These are phyloP conservation scores for Spilosoma lubricipeda DNA, from an alignment of 2,888 invertebrate genomes.

Conservation along the genomic window DNA sequence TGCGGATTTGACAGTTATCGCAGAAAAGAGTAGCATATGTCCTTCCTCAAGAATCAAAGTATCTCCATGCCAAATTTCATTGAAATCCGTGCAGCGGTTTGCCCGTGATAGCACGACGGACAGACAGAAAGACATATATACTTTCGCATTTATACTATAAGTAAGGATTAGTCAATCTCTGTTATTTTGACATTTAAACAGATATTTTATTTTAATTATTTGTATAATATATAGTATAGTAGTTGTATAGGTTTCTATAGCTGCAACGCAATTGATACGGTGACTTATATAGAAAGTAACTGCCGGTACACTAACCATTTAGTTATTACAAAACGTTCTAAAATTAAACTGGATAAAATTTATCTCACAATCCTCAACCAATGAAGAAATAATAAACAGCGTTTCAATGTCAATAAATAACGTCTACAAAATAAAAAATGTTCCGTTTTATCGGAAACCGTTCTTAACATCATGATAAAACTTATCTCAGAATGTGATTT, in stretches of 20 bases:
- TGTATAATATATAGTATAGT: too few relatives aligned
- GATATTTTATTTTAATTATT: neutral
- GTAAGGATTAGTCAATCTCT: neutral
- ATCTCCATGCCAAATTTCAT: too few relatives aligned
- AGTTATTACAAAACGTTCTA: conserved; percentile 20
- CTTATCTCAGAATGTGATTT: neutral
- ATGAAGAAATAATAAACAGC: neutral
- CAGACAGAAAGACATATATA: too few relatives aligned
- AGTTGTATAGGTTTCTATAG: neutral
- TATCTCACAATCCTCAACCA: neutral
- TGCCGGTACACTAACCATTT: conserved; percentile 11
- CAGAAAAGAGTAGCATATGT: too few relatives aligned
- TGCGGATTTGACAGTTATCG: too few relatives aligned
- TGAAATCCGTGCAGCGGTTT: too few relatives aligned
- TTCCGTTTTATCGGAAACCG: neutral
- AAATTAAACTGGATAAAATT: neutral
- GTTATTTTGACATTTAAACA: neutral
- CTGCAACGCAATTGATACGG: neutral
- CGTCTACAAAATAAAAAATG: neutral
- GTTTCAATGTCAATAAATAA: neutral
- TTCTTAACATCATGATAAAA: neutral
- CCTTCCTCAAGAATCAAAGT: too few relatives aligned
- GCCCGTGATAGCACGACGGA: too few relatives aligned
- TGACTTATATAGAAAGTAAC: neutral
- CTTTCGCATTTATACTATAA: too few relatives aligned